phyloP scores from a whole-genome alignment of 1,140 invertebrate genomes.

The Cyclargus thomasi region DNA sequence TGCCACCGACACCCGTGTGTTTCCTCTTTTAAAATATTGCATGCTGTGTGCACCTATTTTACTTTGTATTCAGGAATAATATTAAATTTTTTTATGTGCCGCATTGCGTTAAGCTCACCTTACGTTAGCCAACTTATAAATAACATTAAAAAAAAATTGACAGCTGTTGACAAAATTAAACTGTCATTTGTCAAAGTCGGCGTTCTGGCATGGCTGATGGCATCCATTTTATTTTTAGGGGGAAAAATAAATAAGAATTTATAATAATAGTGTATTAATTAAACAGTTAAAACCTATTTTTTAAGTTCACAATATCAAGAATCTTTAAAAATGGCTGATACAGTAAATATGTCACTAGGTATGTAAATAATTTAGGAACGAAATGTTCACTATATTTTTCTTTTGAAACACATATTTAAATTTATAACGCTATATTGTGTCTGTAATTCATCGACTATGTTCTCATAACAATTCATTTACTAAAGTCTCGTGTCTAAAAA shows the following conservation, averaged over 20 bases:
- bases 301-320: not conserved
- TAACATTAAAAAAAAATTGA: not conserved
- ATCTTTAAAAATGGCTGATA: constrained; percentile 46
- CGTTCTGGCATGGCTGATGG: not conserved
- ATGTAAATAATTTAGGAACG: constrained; percentile 9
- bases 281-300: not conserved
- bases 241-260: not conserved
- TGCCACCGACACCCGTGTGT: no score
- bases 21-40: no score
- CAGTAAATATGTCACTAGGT: constrained; percentile 67
- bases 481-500: not conserved
- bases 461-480: not conserved
- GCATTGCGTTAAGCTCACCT: no score
- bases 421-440: no score
- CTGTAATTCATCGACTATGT: no score
- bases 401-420: not conserved
- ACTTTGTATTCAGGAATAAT: no score
- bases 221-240: constrained; percentile 13
- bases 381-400: not conserved
- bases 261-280: not conserved
- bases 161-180: not conserved
- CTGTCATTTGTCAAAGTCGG: not conserved
- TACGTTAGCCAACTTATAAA: no score
- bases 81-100: no score
- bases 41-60: no score